These are phyloP conservation scores for Pseudopodoces humilis DNA, from an alignment of 2,113 vertebrate genomes.

Conservation along the genomic window DNA sequence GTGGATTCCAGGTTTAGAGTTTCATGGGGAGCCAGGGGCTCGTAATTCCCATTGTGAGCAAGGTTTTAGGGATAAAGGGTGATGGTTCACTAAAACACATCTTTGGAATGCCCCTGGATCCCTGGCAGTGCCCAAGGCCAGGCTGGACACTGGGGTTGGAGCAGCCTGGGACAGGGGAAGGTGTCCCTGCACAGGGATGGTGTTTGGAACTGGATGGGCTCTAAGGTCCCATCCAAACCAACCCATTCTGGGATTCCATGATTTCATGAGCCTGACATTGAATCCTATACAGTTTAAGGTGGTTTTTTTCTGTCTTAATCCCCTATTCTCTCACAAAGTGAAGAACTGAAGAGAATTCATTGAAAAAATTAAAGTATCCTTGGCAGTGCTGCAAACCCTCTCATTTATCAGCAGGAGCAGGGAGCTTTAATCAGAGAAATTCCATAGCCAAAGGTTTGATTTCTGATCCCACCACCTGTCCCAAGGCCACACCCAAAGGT, in stretches of 20 bases:
- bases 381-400: neutral
- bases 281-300: neutral
- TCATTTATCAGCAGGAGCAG: neutral
- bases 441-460: neutral
- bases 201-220: neutral
- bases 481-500: neutral
- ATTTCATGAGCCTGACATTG: neutral
- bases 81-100: fast-evolving
- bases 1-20: neutral
- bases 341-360: neutral
- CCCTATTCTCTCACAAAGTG: neutral
- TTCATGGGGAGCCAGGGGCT: neutral
- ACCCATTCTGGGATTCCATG: neutral
- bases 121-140: neutral
- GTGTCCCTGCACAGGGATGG: neutral
- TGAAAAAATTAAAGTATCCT: neutral
- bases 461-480: neutral
- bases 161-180: neutral
- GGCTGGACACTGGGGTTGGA: neutral
- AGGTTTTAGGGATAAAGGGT: neutral
- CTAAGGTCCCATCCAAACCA: neutral
- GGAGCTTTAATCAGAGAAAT: neutral
- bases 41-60: neutral
- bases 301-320: neutral
- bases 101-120: neutral